These are phyloP conservation scores for Paradoxurus hermaphroditus DNA, from an alignment of 2,113 vertebrate genomes.

Conservation along the genomic window DNA sequence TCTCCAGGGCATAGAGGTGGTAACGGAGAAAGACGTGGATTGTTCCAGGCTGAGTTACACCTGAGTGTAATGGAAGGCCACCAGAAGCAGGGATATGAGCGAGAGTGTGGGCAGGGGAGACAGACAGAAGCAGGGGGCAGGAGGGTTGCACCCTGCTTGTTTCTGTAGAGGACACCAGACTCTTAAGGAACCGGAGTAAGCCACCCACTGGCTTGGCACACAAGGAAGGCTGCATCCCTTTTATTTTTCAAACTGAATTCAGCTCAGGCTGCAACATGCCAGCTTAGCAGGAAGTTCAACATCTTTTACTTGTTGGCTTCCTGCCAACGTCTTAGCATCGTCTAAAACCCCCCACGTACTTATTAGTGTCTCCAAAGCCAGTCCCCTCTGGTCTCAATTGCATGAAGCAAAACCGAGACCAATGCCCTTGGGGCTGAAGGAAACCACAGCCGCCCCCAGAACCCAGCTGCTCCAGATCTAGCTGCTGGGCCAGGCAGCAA, in stretches of 20 bases:
- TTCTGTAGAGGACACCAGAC: background rate
- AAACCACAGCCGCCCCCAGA: background rate
- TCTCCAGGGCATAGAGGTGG: background rate
- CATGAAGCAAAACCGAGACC: background rate
- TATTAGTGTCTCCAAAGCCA: background rate
- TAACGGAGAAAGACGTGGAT: background rate
- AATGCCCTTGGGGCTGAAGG: background rate
- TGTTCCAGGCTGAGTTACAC: background rate
- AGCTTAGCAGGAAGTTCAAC: background rate
- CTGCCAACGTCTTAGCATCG: background rate
- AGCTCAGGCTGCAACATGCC: background rate
- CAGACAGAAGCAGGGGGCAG: background rate
- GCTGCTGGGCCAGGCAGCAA: background rate
- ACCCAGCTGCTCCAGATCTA: background rate
- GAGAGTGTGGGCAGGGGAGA: background rate
- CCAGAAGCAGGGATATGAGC: no score
- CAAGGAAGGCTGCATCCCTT: background rate
- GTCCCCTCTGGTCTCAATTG: background rate
- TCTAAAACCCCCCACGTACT: background rate
- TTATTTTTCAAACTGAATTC: background rate
- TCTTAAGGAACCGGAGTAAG: background rate
- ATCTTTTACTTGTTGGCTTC: background rate
- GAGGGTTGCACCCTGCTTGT: accelerated
- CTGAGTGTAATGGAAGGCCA: background rate
- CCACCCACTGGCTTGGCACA: background rate